Evolutionary conservation across 92 coral and sea anemone genomes (phyloP), one percentile per base, ranked within the genome.

Genomic region (Heliopora coerulea): DNA sequence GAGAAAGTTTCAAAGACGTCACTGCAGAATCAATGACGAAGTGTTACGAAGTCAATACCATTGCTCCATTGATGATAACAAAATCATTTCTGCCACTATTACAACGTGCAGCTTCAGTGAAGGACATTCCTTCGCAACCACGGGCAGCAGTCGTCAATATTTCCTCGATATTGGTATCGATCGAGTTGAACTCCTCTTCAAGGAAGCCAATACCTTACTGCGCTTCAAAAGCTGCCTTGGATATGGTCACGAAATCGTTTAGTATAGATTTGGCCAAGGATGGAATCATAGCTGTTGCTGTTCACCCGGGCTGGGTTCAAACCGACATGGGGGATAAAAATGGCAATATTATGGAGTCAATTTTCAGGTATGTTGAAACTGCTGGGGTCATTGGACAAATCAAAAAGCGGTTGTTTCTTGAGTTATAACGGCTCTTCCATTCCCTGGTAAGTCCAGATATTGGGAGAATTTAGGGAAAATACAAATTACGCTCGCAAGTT

Each of bases 261-360:
- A 87, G 91, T 75, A 54, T 80, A n/a, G 95, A 88, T 42, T 66
- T 85, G 17, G 62, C 72, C 29, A 54, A 49, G 19, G 86, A 85
- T n/a, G 91, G 88, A 4, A 62, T 90, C 54, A 68, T 63, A 44
- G 83, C 81, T 0, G 79, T 90, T n/a, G 78, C 78, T 39, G 25
- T 90, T 18, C 72, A 73, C 76, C 92, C 97, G 28, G 92, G 97
- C 54, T 90, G 88, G 88, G 86, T 89, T 14, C 66, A 86, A 59
- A 89, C 96, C 34, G 85, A 80, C 29, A 84, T 80, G 90, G 91
- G 89, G 0, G 91, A 86, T 6, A 60, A 56, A n/a, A n/a, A n/a
- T n/a, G n/a, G n/a, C n/a, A n/a, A n/a, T n/a, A n/a, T n/a, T n/a
- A n/a, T n/a, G n/a, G n/a, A n/a, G n/a, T n/a, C n/a, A n/a, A n/a